Base-by-base conservation (phyloP, 1,140 invertebrate species). In the Copidosoma floridanum region DNA sequence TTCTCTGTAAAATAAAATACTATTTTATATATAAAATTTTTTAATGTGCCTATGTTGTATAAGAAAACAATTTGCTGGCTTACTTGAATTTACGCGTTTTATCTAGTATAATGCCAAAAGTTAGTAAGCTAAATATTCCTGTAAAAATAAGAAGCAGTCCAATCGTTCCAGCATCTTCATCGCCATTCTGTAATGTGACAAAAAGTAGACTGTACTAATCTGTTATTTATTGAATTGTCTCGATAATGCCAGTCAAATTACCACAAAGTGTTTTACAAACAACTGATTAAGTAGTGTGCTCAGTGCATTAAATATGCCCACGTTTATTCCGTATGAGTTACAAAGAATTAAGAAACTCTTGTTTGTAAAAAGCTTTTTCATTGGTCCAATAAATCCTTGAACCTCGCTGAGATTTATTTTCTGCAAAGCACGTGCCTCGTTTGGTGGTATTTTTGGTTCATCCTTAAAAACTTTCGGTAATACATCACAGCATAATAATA, bases 21-120 rank as follows among this genome's bases (percentile, higher is more conserved):
- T 32, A 7, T 76, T 66, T n/a, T n/a, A n/a, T n/a, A n/a, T n/a
- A n/a, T n/a, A n/a, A n/a, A n/a, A n/a, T n/a, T n/a, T n/a, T n/a
- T n/a, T n/a, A n/a, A n/a, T n/a, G n/a, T n/a, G n/a, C n/a, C n/a
- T n/a, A n/a, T n/a, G n/a, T n/a, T n/a, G n/a, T n/a, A n/a, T n/a
- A n/a, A n/a, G n/a, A n/a, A n/a, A n/a, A n/a, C n/a, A n/a, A n/a
- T n/a, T n/a, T n/a, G n/a, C n/a, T n/a, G n/a, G n/a, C 74, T 75
- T 68, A 83, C 82, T 85, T 85, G 74, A 76, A 87, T 62, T 80
- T 82, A 26, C 82, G 77, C 1, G 84, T 86, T 63, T 79, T 85
- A 62, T 92, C 90, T n/a, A 92, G 75, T 72, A 88, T 82, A 48
- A 89, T 68, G 20, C 90, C 90, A 41, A 84, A 85, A 27, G 84